Conservation (phyloP, 2,113 vertebrate genomes). For the Orthonyx spaldingii region DNA sequence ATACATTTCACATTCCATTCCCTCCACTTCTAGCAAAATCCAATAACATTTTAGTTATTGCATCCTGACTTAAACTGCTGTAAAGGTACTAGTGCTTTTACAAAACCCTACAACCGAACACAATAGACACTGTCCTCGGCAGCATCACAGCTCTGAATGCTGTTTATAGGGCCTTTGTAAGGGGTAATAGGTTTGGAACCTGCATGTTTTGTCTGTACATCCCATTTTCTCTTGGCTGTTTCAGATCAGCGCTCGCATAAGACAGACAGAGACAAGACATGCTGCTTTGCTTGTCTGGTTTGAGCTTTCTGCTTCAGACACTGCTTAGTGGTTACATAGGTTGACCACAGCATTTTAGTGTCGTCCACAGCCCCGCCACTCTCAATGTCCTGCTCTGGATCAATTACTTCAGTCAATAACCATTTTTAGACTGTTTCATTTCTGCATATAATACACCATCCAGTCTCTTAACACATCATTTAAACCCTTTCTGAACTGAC, state of each 20-base stretch:
- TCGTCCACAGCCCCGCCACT: rapidly evolving
- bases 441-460: not conserved
- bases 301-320: not conserved
- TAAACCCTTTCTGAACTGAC: not conserved
- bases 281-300: not conserved
- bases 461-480: not conserved
- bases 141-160: not conserved
- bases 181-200: not conserved
- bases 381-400: not conserved
- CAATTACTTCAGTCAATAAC: constrained; percentile 30
- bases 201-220: not conserved
- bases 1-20: not conserved
- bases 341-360: not conserved
- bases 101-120: not conserved
- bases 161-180: not conserved
- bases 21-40: not conserved
- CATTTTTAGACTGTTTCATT: not conserved
- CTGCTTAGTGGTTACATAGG: not conserved
- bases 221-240: not conserved
- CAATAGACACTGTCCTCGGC: not conserved
- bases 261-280: not conserved
- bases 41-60: not conserved
- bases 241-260: not conserved
- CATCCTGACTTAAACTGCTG: not conserved
- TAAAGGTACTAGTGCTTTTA: not conserved